A percentile compares a stretch with the other conserved stretches of the same genome.
These are phyloP conservation scores for Hyles vespertilio DNA, from an alignment of 1,140 invertebrate genomes.

Conservation along the genomic window DNA sequence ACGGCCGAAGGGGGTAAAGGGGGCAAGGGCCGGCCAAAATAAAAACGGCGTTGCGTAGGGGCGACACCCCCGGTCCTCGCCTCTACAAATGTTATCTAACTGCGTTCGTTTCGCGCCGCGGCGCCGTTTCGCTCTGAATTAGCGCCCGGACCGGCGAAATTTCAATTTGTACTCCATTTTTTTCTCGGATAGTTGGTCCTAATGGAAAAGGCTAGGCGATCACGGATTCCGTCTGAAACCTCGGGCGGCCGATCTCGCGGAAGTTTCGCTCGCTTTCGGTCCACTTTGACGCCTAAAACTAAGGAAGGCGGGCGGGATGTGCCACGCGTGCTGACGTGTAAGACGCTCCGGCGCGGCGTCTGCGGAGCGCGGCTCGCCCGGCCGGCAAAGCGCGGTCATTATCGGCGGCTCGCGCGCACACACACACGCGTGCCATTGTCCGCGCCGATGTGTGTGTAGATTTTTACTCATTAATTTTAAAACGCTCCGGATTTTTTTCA, in stretches of 20 bases:
- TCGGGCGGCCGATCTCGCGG: slow-evolving; percentile 10
- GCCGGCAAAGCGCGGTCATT: slow-evolving; percentile 57
- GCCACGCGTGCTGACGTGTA: neutral
- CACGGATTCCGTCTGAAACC: slow-evolving; percentile 38
- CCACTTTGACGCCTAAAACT: neutral
- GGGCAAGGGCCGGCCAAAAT: slow-evolving; percentile 73
- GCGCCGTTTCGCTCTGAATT: slow-evolving; percentile 61
- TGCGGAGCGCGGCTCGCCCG: slow-evolving; percentile 1
- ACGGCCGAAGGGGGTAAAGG: slow-evolving; percentile 68
- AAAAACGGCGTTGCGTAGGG: slow-evolving; percentile 75
- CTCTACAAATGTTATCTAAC: slow-evolving; percentile 75
- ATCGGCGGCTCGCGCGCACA: slow-evolving; percentile 54
- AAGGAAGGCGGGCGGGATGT: neutral
- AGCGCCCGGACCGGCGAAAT: slow-evolving; percentile 63
- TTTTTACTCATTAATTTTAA: slow-evolving; percentile 78
- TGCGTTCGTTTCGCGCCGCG: slow-evolving; percentile 63
- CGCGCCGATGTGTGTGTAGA: slow-evolving; percentile 65
- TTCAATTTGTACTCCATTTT: slow-evolving; percentile 70
- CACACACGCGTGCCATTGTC: slow-evolving; percentile 54
- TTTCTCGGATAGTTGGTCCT: slow-evolving; percentile 63
- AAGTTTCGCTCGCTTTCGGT: neutral
- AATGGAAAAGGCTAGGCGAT: slow-evolving; percentile 60
- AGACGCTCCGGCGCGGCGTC: neutral
- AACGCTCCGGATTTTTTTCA: slow-evolving; percentile 76
- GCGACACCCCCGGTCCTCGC: slow-evolving; percentile 59